Evolutionary conservation across 2,113 vertebrate species (phyloP).

Genomic region (Hymenochirus boettgeri): DNA sequence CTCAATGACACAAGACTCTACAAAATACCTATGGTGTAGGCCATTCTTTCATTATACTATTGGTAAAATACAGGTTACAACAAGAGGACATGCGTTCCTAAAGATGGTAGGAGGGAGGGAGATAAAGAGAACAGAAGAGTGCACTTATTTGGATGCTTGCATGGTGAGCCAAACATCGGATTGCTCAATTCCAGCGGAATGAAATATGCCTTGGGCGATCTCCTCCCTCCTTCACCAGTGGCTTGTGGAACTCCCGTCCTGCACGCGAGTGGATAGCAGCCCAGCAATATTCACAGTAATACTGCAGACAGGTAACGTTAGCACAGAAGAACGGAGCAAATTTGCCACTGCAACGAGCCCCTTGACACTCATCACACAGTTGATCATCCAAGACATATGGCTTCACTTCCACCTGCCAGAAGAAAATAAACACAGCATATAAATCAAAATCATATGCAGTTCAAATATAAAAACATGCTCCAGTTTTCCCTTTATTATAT

Average conservation of each 20-base stretch:
- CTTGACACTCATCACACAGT: slow-evolving; percentile 98
- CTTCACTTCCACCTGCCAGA: slow-evolving; percentile 97
- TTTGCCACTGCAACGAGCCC: slow-evolving; percentile 96
- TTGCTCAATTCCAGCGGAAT: slow-evolving; percentile 96
- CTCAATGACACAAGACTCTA: slow-evolving; percentile 68
- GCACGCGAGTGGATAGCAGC: slow-evolving; percentile 97
- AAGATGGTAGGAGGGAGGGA: slow-evolving; percentile 59
- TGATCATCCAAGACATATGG: slow-evolving; percentile 99
- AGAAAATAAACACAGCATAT: too few relatives aligned
- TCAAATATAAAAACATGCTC: too few relatives aligned
- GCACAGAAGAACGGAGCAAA: slow-evolving; percentile 99
- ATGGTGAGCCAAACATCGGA: slow-evolving; percentile 65
- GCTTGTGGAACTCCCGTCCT: slow-evolving; percentile 98
- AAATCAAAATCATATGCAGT: too few relatives aligned
- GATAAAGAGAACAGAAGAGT: slow-evolving; percentile 94
- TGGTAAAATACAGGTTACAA: slow-evolving; percentile 70
- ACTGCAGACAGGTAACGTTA: slow-evolving; percentile 99
- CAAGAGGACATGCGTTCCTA: slow-evolving; percentile 70
- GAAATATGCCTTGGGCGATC: slow-evolving; percentile 98
- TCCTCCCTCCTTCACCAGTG: slow-evolving; percentile 97
- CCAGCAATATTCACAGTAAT: slow-evolving; percentile 99
- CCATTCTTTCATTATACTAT: slow-evolving; percentile 65
- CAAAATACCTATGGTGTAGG: slow-evolving; percentile 70
- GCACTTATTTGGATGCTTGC: slow-evolving; percentile 84
- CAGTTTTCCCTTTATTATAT: too few relatives aligned